Percentiles rank a stretch among this genome's conserved stretches.
Conservation (phyloP, 2,888 invertebrate genomes). For the Nomada fucata region DNA sequence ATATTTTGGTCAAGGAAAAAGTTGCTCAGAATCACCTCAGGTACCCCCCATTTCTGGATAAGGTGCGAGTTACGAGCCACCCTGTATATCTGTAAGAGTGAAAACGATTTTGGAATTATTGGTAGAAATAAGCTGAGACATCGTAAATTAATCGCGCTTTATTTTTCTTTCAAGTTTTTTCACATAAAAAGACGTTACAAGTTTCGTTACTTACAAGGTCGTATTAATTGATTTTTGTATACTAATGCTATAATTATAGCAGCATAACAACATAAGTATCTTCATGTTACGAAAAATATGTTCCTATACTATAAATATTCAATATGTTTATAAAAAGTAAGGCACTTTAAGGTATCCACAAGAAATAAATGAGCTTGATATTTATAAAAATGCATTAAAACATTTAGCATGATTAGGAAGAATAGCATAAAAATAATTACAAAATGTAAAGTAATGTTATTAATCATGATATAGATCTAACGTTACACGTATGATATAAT, state of each 20-base stretch:
- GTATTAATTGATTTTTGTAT: background rate
- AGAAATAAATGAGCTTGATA: constrained; percentile 4
- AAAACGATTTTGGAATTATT: too few species aligned
- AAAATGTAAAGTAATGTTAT: constrained; percentile 23
- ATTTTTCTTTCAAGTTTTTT: background rate
- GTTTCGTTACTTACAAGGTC: background rate
- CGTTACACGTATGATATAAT: background rate
- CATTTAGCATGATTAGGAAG: background rate
- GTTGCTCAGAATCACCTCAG: too few species aligned
- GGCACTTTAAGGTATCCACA: constrained; percentile 21
- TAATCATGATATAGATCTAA: constrained; percentile 5
- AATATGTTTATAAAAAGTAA: constrained; percentile 14
- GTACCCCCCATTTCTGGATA: too few species aligned
- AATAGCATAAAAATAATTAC: constrained; percentile 8
- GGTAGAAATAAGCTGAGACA: background rate
- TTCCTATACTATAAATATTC: background rate
- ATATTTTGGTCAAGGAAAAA: too few species aligned
- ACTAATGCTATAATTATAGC: too few species aligned
- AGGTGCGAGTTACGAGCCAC: too few species aligned
- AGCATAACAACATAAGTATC: background rate
- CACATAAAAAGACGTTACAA: constrained; percentile 4
- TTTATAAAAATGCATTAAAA: background rate
- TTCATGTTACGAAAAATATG: constrained; percentile 18
- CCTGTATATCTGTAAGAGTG: too few species aligned
- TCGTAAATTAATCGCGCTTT: constrained; percentile 1